Evolutionary conservation across 2,888 invertebrate genomes (phyloP).

Genomic region (Limnephilus lunatus): DNA sequence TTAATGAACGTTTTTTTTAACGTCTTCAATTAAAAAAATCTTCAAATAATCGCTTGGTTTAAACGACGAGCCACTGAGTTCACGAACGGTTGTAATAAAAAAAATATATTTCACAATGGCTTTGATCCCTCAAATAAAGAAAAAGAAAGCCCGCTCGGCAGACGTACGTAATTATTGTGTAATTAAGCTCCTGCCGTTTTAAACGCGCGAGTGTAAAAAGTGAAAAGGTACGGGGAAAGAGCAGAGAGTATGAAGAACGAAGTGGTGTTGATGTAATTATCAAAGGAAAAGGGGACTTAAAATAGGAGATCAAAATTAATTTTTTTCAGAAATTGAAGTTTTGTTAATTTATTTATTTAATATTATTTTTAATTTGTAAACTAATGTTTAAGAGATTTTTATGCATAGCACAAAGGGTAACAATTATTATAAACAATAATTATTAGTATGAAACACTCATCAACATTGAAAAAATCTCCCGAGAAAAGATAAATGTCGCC

Average conservation of each 20-base stretch:
- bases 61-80: not conserved
- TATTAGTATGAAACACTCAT: no score
- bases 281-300: not conserved
- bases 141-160: not conserved
- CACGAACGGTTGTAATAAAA: not conserved
- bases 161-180: not conserved
- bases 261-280: not conserved
- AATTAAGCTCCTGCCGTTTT: not conserved
- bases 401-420: no score
- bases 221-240: not conserved
- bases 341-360: no score
- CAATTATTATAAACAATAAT: no score
- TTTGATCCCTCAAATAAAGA: not conserved
- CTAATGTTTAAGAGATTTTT: no score
- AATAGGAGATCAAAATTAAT: no score
- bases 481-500: no score
- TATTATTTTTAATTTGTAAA: no score
- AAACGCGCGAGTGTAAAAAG: not conserved
- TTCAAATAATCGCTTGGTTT: not conserved
- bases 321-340: no score
- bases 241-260: not conserved
- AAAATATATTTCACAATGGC: not conserved
- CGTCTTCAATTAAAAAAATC: no score
- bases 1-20: no score
- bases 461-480: no score